Conservation (phyloP, 2,113 vertebrate genomes). For the Petaurus breviceps region DNA sequence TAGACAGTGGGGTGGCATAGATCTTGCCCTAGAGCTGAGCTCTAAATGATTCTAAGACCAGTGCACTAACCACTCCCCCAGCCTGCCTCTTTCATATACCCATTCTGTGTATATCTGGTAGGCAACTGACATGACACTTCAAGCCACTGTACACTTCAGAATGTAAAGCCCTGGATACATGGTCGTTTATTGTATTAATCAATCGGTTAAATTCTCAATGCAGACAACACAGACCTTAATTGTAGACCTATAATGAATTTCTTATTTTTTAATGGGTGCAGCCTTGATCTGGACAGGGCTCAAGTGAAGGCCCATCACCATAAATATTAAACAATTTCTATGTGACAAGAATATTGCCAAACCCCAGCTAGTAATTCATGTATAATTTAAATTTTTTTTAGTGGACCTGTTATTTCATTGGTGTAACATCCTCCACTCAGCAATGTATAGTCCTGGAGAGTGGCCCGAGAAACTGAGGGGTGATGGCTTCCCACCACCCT, state of each 20-base stretch:
- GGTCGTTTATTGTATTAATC: not conserved
- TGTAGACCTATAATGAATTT: not conserved
- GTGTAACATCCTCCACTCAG: not conserved
- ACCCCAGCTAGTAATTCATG: not conserved
- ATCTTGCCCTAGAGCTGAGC: not conserved
- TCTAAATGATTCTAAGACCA: not conserved
- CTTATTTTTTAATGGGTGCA: not conserved
- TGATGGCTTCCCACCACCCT: not conserved
- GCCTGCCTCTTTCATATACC: not conserved
- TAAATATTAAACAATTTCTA: not conserved
- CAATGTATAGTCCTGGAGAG: not conserved
- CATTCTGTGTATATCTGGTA: not conserved
- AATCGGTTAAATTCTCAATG: not conserved
- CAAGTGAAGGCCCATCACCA: not conserved
- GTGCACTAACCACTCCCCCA: not conserved
- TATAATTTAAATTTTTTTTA: not conserved
- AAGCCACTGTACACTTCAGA: not conserved
- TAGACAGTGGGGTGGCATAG: not conserved
- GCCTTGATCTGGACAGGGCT: not conserved
- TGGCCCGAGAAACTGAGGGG: not conserved
- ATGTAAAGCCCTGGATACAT: not conserved
- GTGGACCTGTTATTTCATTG: not conserved
- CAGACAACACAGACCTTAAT: not conserved
- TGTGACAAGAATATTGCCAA: not conserved
- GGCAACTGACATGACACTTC: not conserved